phyloP scores from a whole-genome alignment of 2,888 invertebrate genomes.

The Phyllotreta cruciferae region DNA sequence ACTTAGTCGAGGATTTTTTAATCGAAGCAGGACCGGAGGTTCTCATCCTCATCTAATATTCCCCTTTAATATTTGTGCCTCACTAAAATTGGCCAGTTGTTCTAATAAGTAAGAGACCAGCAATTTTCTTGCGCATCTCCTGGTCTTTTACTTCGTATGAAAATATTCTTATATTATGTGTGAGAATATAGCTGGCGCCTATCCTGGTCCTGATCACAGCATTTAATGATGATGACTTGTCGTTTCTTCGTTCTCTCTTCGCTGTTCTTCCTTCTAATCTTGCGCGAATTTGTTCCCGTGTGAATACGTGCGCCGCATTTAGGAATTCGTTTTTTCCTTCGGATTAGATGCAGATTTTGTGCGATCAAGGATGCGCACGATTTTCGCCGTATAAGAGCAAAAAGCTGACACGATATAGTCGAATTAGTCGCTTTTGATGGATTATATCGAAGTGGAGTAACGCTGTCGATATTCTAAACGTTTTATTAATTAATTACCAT shows the following conservation, averaged over 20 bases:
- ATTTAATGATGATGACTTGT: slow-evolving; percentile 15
- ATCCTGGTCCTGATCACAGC: neutral
- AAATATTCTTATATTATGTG: neutral
- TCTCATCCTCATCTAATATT: too few relatives aligned
- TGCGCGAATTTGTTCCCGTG: slow-evolving; percentile 31
- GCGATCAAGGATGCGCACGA: slow-evolving; percentile 17
- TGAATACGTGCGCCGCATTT: slow-evolving; percentile 26
- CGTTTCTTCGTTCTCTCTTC: too few relatives aligned
- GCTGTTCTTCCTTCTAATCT: slow-evolving; percentile 8
- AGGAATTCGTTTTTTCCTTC: slow-evolving; percentile 10
- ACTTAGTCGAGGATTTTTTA: too few relatives aligned
- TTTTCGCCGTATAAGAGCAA: neutral
- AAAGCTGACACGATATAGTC: neutral
- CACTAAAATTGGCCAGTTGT: too few relatives aligned
- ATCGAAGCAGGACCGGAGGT: slow-evolving; percentile 7
- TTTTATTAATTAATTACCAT: too few relatives aligned
- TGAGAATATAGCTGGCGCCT: neutral
- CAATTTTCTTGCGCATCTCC: too few relatives aligned
- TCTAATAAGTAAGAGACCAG: too few relatives aligned
- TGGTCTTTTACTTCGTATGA: neutral
- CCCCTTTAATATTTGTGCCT: too few relatives aligned
- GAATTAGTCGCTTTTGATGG: slow-evolving; percentile 5
- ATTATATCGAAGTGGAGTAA: neutral
- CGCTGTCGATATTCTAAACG: too few relatives aligned
- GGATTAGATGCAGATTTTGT: neutral